Evolutionary conservation across 2,888 invertebrate genomes (phyloP).

Genomic region (Drosophila peninsularis): DNA sequence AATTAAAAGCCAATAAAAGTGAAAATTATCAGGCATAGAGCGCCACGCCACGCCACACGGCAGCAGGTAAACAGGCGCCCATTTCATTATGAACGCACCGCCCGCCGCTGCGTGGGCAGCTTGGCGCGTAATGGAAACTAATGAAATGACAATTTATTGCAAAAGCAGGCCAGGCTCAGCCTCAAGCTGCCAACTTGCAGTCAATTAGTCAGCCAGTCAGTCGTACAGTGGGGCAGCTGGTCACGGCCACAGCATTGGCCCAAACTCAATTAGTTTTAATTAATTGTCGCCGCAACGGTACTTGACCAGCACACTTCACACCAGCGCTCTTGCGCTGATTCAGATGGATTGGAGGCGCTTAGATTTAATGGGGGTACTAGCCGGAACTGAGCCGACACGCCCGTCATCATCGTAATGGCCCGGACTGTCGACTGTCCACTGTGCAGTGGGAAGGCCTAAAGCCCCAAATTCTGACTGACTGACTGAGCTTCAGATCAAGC

Average conservation of each 20-base stretch:
- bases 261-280: conserved; percentile 75
- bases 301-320: conserved; percentile 41
- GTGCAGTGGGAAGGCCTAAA: conserved; percentile 17
- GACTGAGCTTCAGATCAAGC: conserved; percentile 62
- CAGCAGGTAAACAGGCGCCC: conserved; percentile 50
- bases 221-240: neutral
- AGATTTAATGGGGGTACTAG: conserved; percentile 58
- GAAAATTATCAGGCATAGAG: conserved; percentile 50
- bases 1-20: conserved; percentile 72
- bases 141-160: conserved; percentile 73
- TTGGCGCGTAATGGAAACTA: conserved; percentile 63
- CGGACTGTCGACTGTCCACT: conserved; percentile 4
- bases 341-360: conserved; percentile 58
- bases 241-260: conserved; percentile 15
- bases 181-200: conserved; percentile 17
- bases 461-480: conserved; percentile 34
- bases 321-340: conserved; percentile 45
- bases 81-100: conserved; percentile 46
- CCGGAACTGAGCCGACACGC: conserved; percentile 28
- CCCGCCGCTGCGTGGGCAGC: conserved; percentile 49
- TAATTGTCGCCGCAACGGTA: conserved; percentile 69
- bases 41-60: neutral
- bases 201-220: conserved; percentile 22
- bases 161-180: conserved; percentile 26
- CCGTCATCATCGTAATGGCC: conserved; percentile 42